phyloP scores from a whole-genome alignment of 1,140 invertebrate genomes.

The Drosophila nebulosa region DNA sequence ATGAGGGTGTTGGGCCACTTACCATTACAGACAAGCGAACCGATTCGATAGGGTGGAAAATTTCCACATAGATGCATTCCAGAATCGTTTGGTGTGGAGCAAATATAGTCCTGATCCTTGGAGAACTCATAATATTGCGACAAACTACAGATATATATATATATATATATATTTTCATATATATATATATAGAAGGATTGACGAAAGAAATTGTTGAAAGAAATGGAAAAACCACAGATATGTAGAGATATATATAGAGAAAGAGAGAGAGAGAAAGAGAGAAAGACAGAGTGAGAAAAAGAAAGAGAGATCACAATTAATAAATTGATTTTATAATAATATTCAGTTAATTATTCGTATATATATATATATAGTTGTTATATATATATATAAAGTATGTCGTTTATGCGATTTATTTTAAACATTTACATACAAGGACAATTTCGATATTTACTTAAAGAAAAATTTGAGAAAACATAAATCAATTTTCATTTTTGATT shows the following conservation, averaged over 20 bases:
- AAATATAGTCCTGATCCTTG: slow-evolving; percentile 98
- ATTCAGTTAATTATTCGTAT: neutral
- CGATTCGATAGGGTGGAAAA: slow-evolving; percentile 90
- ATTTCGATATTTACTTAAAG: slow-evolving; percentile 38
- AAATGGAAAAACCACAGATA: slow-evolving; percentile 19
- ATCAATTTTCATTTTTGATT: neutral
- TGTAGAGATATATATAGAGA: neutral
- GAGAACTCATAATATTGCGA: slow-evolving; percentile 91
- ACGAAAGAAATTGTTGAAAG: slow-evolving; percentile 31
- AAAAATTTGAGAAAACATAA: slow-evolving; percentile 16
- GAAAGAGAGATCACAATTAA: slow-evolving; percentile 28
- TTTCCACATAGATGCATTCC: slow-evolving; percentile 96
- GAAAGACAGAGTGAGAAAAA: slow-evolving; percentile 29
- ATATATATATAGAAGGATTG: slow-evolving; percentile 18
- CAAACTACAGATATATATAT: slow-evolving; percentile 81
- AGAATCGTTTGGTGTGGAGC: slow-evolving; percentile 94
- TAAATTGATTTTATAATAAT: slow-evolving; percentile 32
- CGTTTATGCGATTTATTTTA: slow-evolving; percentile 45
- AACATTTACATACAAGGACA: slow-evolving; percentile 40
- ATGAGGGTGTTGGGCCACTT: slow-evolving; percentile 62
- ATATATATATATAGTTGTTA: slow-evolving; percentile 29
- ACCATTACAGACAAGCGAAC: slow-evolving; percentile 86
- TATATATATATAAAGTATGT: slow-evolving; percentile 33
- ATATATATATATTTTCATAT: too few relatives aligned
- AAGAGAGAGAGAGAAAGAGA: slow-evolving; percentile 21